Base-by-base conservation (phyloP, 2,888 invertebrate genomes). In the Caenorhabditis drosophilae region DNA sequence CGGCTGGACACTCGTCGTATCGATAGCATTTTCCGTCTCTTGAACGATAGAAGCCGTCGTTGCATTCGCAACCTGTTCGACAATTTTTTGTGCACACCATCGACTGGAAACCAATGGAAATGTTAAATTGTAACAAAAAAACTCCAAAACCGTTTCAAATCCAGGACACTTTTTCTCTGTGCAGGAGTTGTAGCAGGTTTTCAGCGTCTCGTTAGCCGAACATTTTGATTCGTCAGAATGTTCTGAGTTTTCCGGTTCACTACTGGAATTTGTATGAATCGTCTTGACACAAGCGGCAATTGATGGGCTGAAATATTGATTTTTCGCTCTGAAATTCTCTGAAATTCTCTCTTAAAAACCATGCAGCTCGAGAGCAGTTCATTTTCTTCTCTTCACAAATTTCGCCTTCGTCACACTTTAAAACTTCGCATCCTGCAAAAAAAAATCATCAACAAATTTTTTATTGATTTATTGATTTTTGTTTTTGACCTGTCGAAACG, bases 1-100 rank as follows among this genome's bases (percentile, higher is more conserved):
- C 54, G 4, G 9, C 25, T 15, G 57, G 63, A 41, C 63, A 63
- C 9, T 63, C 58, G 7, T 38, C 35, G 0, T 31, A 7, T 27
- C 45, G 34, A 36, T 63, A 63, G 26, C 63, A 63, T 16, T 57
- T 45, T 6, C 63, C 63, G 20, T 63, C 63, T 20, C 12, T 38
- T 0, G 63, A 57, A 26, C 63, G 18, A 6, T 41, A n/a, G 22
- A 25, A 58, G 0, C 63, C 63, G 7, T 18, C n/a, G 7, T 26
- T 9, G 25, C 63, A 63, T 0, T 25, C 46, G 15, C 63, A 63
- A 12, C 63, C 63, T 11, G 12, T 22, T 4, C 40, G 27, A 20
- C 62, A 62, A 44, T 52, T 51, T 38, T 56, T 52, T 22, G 60
- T 51, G 36, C 59, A 59, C 41, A 46, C 27, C 35, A n/a, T 34